phyloP scores from a whole-genome alignment of 2,113 vertebrate genomes.

The Tragelaphus buxtoni region DNA sequence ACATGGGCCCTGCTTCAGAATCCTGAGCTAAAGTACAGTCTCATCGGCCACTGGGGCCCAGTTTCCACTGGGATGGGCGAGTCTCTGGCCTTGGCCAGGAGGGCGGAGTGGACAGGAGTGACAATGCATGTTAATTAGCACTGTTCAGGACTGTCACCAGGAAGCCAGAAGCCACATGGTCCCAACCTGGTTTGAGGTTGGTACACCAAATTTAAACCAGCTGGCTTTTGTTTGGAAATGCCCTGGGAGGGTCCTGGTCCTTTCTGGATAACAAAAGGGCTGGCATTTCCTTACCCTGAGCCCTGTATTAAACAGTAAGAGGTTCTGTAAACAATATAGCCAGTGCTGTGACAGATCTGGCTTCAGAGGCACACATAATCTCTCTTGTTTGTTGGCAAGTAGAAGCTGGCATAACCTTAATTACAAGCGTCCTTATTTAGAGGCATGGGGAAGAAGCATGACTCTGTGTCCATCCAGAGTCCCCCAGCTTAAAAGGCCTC shows the following conservation, averaged over 20 bases:
- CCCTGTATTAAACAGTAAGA: neutral
- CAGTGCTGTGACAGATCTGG: neutral
- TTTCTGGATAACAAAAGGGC: conserved; percentile 19
- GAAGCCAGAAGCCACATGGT: conserved; percentile 65
- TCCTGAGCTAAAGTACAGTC: neutral
- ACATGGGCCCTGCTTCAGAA: neutral
- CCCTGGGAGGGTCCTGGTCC: conserved; percentile 1
- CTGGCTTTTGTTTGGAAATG: conserved; percentile 64
- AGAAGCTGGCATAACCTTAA: neutral
- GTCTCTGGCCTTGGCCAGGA: neutral
- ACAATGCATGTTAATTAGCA: conserved; percentile 65
- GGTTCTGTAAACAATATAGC: neutral
- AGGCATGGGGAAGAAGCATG: neutral
- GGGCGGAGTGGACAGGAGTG: conserved; percentile 38
- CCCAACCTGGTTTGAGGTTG: conserved; percentile 61
- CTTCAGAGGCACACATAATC: neutral
- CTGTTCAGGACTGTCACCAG: conserved; percentile 52
- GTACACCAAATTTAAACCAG: conserved; percentile 69
- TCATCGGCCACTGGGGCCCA: neutral
- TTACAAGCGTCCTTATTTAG: neutral
- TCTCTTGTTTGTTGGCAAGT: neutral
- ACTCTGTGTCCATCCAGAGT: neutral
- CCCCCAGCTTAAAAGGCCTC: neutral
- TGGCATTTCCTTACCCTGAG: neutral
- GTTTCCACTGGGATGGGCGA: neutral